Conservation (phyloP, 2,113 vertebrate genomes). For the Hystrix cristata region DNA sequence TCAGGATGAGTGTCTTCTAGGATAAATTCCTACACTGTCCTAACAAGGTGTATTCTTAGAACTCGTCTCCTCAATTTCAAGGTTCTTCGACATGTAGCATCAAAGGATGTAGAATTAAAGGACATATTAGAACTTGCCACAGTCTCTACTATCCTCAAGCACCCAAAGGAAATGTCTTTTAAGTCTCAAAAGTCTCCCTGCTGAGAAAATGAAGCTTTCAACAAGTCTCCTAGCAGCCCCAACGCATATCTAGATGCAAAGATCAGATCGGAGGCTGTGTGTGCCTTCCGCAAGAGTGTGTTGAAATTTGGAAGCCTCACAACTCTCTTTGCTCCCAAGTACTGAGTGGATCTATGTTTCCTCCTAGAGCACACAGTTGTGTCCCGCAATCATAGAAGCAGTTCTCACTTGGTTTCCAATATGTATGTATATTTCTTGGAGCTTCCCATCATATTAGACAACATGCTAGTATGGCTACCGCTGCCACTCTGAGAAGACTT, state of each 20-base stretch:
- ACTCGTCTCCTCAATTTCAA: neutral
- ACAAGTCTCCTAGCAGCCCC: neutral
- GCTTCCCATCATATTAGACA: neutral
- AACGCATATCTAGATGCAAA: neutral
- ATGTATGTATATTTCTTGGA: neutral
- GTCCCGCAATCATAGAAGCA: neutral
- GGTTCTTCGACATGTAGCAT: neutral
- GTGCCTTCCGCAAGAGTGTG: fast-evolving
- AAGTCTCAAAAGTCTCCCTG: too few relatives aligned
- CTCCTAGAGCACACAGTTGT: neutral
- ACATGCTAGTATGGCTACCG: neutral
- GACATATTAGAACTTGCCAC: neutral
- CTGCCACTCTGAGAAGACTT: too few relatives aligned
- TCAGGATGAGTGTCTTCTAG: neutral
- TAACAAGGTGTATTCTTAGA: neutral
- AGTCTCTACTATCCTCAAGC: fast-evolving
- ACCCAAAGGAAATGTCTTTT: neutral
- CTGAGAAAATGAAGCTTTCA: neutral
- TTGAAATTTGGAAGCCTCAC: neutral
- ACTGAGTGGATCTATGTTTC: neutral
- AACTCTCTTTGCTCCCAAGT: neutral
- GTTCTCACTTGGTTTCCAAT: neutral
- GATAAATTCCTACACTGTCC: neutral
- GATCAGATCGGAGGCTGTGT: neutral
- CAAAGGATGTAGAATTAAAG: neutral